Percentiles rank a stretch among this genome's conserved stretches.
Conservation (phyloP, 2,888 invertebrate genomes). For the Cosmia pyralina region DNA sequence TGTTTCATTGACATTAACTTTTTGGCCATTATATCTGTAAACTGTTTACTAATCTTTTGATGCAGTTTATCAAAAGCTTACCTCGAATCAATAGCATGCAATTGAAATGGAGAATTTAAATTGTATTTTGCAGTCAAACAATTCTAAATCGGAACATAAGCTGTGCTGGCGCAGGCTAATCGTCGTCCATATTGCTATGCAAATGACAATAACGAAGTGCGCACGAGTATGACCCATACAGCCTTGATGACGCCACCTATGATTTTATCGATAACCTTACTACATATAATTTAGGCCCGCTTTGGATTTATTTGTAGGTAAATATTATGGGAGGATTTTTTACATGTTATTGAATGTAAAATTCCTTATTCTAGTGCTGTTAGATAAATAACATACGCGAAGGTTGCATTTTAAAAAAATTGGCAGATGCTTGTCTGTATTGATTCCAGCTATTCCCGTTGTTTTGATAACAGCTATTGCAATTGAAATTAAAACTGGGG, state of each 20-base stretch:
- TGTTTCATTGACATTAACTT: background rate
- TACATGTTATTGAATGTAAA: slow-evolving; percentile 14
- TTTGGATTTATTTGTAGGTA: slow-evolving; percentile 15
- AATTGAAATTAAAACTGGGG: no score
- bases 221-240: slow-evolving; percentile 76
- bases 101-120: background rate
- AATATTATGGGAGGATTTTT: background rate
- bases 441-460: no score
- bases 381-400: no score
- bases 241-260: slow-evolving; percentile 79
- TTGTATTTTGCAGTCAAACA: background rate
- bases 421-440: no score
- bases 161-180: slow-evolving; percentile 51
- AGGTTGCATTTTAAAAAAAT: no score
- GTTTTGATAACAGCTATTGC: no score
- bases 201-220: slow-evolving; percentile 75
- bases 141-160: slow-evolving; percentile 37
- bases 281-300: slow-evolving; percentile 49
- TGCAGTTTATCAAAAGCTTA: slow-evolving; percentile 7
- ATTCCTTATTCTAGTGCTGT: no score
- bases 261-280: slow-evolving; percentile 69
- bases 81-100: background rate
- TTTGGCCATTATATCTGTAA: no score
- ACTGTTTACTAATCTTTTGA: background rate
- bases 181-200: slow-evolving; percentile 72